phyloP scores from a whole-genome alignment of 2,113 vertebrate genomes.

The Clarias magur region DNA sequence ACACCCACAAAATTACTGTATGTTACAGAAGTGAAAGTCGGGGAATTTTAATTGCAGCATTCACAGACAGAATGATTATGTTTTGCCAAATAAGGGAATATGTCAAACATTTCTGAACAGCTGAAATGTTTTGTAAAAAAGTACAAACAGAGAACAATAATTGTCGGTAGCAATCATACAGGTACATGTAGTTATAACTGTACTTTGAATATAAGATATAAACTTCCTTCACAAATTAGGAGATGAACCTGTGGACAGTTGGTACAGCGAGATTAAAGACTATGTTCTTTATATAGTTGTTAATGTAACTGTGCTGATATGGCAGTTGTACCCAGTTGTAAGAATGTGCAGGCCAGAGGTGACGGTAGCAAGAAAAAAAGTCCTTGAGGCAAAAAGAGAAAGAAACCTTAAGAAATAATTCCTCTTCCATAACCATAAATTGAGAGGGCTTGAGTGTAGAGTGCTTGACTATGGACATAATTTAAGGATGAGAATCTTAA shows the following conservation, averaged over 20 bases:
- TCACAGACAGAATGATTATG: too few relatives aligned
- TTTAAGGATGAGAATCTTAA: background rate
- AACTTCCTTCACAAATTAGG: slow-evolving; percentile 41
- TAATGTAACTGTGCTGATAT: background rate
- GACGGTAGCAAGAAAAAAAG: background rate
- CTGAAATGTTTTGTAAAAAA: too few relatives aligned
- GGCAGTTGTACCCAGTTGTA: too few relatives aligned
- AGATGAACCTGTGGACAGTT: slow-evolving; percentile 47
- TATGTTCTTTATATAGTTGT: slow-evolving; percentile 52
- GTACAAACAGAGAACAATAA: too few relatives aligned
- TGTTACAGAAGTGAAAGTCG: too few relatives aligned
- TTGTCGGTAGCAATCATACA: background rate
- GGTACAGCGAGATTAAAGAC: slow-evolving; percentile 61
- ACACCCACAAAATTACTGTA: too few relatives aligned
- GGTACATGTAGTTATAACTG: background rate
- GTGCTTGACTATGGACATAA: background rate
- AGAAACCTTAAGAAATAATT: background rate
- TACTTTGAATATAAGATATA: background rate
- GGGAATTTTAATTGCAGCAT: too few relatives aligned
- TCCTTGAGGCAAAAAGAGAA: background rate
- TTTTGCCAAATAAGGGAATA: too few relatives aligned
- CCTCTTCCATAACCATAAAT: background rate
- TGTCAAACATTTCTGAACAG: too few relatives aligned
- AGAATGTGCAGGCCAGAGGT: background rate
- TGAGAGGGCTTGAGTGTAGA: background rate